These are phyloP conservation scores for Sterrhoptilus dennistouni DNA, from an alignment of 2,113 vertebrate genomes.

Conservation along the genomic window DNA sequence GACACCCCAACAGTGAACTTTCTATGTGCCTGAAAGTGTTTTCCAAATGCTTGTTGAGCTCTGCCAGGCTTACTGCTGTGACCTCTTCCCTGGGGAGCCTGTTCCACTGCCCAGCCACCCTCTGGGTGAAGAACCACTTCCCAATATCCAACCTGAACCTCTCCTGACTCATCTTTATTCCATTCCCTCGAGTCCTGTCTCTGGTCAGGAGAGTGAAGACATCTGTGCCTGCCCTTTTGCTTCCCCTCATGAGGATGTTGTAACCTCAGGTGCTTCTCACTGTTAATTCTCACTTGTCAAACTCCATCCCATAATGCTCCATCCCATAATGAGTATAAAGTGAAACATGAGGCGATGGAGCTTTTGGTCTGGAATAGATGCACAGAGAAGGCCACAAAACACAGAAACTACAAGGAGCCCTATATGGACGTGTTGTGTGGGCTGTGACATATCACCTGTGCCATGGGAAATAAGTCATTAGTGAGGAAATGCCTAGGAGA, in stretches of 20 bases:
- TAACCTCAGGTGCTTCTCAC: neutral
- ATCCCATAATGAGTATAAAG: neutral
- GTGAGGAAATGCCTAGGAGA: neutral
- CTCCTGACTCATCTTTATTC: neutral
- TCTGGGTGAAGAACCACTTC: neutral
- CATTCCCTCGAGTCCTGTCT: neutral
- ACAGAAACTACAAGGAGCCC: fast-evolving
- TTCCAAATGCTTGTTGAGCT: neutral
- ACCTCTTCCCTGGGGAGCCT: neutral
- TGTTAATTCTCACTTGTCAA: neutral
- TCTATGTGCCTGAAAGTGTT: neutral
- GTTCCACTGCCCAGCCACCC: neutral
- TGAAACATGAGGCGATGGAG: neutral
- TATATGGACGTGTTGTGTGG: neutral
- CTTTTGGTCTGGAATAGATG: neutral
- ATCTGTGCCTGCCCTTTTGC: neutral
- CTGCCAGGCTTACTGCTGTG: neutral
- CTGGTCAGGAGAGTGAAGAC: neutral
- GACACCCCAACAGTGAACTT: neutral
- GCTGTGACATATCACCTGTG: neutral
- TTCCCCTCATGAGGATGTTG: neutral
- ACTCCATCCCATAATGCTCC: neutral
- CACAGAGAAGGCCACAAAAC: neutral
- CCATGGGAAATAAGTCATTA: neutral
- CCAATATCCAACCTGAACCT: neutral